Evolutionary conservation across 1,140 invertebrate genomes (phyloP).

Genomic region (Neotoxoptera formosana): DNA sequence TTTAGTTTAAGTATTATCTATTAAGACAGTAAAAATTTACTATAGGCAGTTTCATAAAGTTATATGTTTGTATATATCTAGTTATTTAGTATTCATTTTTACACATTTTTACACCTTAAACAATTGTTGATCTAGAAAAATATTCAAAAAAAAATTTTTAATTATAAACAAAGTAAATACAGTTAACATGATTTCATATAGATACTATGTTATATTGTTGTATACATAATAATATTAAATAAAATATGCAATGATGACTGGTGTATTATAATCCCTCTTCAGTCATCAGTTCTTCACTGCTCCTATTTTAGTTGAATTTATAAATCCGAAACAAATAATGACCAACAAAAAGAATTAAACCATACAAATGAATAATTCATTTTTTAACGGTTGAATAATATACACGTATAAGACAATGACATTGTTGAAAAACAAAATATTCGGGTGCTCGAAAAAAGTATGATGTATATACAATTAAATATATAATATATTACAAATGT

Average conservation of each 20-base stretch:
- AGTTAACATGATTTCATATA: background rate
- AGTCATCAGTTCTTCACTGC: too few relatives aligned
- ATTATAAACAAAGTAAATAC: background rate
- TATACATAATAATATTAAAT: background rate
- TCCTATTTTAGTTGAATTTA: background rate
- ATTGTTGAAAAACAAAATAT: background rate
- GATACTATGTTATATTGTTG: background rate
- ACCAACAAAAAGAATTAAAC: background rate
- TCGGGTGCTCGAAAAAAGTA: too few relatives aligned
- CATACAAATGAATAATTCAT: background rate
- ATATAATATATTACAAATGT: too few relatives aligned
- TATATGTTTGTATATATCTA: background rate
- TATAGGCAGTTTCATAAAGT: background rate
- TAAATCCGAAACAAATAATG: background rate
- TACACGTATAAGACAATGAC: background rate
- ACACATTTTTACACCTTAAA: background rate
- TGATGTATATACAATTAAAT: too few relatives aligned
- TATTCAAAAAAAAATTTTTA: background rate
- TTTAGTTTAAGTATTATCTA: too few relatives aligned
- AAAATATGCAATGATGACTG: background rate
- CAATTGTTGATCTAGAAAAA: background rate
- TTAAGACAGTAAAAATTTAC: too few relatives aligned
- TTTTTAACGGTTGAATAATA: background rate
- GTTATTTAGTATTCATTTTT: background rate
- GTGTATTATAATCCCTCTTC: background rate